These are phyloP conservation scores for Chitala chitala DNA, from an alignment of 2,113 vertebrate genomes.

Conservation along the genomic window DNA sequence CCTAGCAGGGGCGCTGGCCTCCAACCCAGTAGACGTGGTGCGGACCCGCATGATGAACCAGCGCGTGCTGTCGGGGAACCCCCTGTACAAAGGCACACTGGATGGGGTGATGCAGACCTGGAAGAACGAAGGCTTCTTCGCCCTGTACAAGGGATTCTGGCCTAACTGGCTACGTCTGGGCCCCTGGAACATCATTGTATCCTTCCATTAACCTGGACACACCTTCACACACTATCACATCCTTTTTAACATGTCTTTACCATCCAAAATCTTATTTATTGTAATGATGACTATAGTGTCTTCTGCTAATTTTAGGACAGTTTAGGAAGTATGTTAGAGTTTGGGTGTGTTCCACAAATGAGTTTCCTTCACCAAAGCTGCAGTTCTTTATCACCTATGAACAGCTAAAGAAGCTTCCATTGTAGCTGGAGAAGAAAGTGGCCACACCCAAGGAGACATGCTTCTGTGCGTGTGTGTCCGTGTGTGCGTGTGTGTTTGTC, in stretches of 20 bases:
- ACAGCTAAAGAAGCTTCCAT: constrained; percentile 87
- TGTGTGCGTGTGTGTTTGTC: background rate
- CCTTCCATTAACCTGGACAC: constrained; percentile 57
- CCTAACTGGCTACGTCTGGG: constrained; percentile 95
- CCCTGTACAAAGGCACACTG: constrained; percentile 68
- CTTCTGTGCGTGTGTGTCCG: background rate
- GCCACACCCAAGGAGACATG: background rate
- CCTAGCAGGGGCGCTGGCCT: constrained; percentile 68
- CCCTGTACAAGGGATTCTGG: constrained; percentile 97
- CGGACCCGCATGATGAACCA: constrained; percentile 76
- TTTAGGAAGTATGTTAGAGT: background rate
- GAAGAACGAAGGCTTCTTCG: constrained; percentile 91
- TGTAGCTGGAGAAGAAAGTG: constrained; percentile 56
- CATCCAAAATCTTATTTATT: no score
- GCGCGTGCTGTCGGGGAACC: constrained; percentile 56
- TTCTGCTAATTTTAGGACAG: no score
- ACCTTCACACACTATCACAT: background rate
- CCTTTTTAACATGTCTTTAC: background rate
- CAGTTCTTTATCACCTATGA: constrained; percentile 98
- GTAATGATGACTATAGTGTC: no score
- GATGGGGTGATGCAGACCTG: constrained; percentile 81
- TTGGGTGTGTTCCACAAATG: no score
- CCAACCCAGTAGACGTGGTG: constrained; percentile 73
- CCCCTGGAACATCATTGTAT: constrained; percentile 99
- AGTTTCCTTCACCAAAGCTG: constrained; percentile 60